Percentiles rank a stretch among this genome's conserved stretches.
Evolutionary conservation across 2,113 vertebrate genomes (phyloP).

Genomic region (Thamnophis sirtalis): DNA sequence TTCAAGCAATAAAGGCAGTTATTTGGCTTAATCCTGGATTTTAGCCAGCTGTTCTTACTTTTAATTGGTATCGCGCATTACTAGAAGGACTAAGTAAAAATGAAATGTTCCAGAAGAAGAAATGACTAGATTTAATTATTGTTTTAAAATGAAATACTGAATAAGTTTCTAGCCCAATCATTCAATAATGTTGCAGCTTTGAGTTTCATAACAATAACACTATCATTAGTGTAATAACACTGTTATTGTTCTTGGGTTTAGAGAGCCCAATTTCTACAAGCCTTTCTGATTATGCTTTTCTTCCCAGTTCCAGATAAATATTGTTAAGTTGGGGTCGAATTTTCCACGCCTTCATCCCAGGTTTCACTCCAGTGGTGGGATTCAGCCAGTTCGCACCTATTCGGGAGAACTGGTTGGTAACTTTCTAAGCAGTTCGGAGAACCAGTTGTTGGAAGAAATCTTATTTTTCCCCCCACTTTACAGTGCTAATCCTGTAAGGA

Average conservation of each 20-base stretch:
- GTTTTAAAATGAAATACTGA: neutral
- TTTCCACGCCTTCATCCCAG: no score
- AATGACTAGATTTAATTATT: neutral
- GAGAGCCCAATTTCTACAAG: neutral
- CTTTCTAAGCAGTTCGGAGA: no score
- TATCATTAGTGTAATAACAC: neutral
- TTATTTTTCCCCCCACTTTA: no score
- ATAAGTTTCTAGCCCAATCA: neutral
- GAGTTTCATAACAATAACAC: neutral
- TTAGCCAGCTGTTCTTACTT: neutral
- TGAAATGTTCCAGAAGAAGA: neutral
- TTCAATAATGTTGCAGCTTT: neutral
- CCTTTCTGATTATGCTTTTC: neutral
- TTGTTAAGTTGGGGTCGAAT: no score
- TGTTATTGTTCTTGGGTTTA: neutral
- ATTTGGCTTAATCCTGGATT: slow-evolving; percentile 15
- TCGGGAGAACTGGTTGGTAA: no score
- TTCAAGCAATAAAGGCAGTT: slow-evolving; percentile 20
- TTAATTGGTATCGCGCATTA: slow-evolving; percentile 5
- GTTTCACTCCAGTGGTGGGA: no score
- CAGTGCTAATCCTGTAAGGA: no score
- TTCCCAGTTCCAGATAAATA: neutral
- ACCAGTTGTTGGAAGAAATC: no score
- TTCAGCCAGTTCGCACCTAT: no score
- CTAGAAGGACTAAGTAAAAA: neutral